A percentile compares a stretch with the other conserved stretches of the same genome.
phyloP scores from a whole-genome alignment of 1,140 invertebrate genomes.

The Centruroides vittatus region DNA sequence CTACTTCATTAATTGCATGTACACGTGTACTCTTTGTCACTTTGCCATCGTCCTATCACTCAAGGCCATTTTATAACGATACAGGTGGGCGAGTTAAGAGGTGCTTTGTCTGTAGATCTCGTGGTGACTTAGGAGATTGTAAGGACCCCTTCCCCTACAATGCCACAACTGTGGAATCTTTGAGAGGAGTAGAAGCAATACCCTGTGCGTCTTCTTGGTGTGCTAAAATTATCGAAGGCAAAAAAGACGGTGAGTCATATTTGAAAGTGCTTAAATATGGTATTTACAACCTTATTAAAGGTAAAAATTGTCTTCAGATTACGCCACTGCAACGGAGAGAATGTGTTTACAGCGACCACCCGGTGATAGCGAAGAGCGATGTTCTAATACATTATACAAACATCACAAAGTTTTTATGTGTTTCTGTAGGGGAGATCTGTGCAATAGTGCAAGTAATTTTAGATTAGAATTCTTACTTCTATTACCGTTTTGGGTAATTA shows the following conservation, averaged over 20 bases:
- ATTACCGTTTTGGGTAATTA: too few relatives aligned
- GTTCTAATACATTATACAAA: constrained; percentile 57
- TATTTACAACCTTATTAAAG: too few relatives aligned
- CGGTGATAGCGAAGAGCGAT: constrained; percentile 70
- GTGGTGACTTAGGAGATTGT: constrained; percentile 72
- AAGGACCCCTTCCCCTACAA: constrained; percentile 72
- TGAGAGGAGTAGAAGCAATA: constrained; percentile 47
- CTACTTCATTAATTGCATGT: too few relatives aligned
- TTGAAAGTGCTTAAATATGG: too few relatives aligned
- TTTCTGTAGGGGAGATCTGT: constrained; percentile 76
- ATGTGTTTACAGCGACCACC: constrained; percentile 72
- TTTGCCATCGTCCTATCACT: too few relatives aligned
- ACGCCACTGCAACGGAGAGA: constrained; percentile 68
- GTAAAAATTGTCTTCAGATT: constrained; percentile 41
- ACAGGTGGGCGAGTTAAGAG: constrained; percentile 32
- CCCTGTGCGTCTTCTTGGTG: constrained; percentile 88
- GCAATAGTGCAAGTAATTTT: constrained; percentile 37
- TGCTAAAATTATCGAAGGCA: constrained; percentile 73
- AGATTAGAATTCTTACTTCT: too few relatives aligned
- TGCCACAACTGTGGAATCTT: constrained; percentile 27
- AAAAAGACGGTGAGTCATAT: constrained; percentile 38
- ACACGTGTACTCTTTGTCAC: too few relatives aligned
- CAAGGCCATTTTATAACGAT: neutral
- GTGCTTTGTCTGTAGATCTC: constrained; percentile 66
- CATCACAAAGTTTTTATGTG: constrained; percentile 75